A percentile compares a stretch with the other conserved stretches of the same genome.
Evolutionary conservation across 2,797 vertebrate species (phyloP).

Genomic region (Hippopotamyrus pictus): DNA sequence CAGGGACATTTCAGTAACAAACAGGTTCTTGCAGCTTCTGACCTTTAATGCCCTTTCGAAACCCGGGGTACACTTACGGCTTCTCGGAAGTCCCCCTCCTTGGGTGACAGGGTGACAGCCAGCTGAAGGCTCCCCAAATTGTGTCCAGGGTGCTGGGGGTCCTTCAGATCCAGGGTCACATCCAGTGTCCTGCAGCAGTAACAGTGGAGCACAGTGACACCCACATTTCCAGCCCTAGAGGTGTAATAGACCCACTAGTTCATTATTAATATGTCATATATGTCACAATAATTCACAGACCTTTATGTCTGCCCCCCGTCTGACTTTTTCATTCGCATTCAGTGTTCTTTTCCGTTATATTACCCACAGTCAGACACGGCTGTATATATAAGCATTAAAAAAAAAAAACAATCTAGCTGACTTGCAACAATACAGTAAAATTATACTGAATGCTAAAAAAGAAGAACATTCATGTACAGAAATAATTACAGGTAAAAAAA

Average conservation of each 20-base stretch:
- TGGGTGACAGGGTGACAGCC: constrained; percentile 63
- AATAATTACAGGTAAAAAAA: not conserved
- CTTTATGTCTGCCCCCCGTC: not conserved
- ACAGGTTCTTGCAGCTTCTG: not conserved
- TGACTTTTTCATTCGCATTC: not conserved
- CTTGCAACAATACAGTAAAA: not conserved
- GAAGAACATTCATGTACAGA: not conserved
- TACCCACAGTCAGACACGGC: not conserved
- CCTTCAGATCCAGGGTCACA: constrained; percentile 74
- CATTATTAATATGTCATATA: not conserved
- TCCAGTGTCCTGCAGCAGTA: constrained; percentile 62
- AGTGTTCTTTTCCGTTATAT: not conserved
- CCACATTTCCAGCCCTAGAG: not conserved
- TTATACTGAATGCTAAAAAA: not conserved
- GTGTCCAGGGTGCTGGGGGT: constrained; percentile 74
- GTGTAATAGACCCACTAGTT: not conserved
- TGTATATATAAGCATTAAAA: not conserved
- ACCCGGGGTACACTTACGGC: constrained; percentile 54
- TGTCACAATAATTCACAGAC: not conserved
- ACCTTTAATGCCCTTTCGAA: not conserved
- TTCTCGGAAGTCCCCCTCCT: constrained; percentile 66
- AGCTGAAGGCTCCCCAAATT: constrained; percentile 79
- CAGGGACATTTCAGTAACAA: not conserved
- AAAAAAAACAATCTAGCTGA: not conserved
- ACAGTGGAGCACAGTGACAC: not conserved